Conservation (phyloP, 2,797 vertebrate genomes). For the Dipus sagitta region DNA sequence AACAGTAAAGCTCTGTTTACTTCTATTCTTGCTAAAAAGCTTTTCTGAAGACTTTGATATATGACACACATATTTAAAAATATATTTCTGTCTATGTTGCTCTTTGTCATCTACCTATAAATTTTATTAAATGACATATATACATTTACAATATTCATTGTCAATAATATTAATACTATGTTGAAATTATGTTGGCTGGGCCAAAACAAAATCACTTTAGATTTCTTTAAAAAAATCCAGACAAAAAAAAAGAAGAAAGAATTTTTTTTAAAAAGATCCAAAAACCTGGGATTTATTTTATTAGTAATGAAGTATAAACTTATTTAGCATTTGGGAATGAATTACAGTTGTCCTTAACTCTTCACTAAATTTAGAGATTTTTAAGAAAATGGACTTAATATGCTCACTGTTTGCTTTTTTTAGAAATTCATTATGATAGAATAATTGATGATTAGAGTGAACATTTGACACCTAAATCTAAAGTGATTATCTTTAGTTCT, state of each 20-base stretch:
- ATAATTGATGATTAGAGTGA: slow-evolving; percentile 54
- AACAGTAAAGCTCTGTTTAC: slow-evolving; percentile 39
- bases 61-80: neutral
- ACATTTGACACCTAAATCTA: slow-evolving; percentile 1
- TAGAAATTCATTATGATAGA: slow-evolving; percentile 43
- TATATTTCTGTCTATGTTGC: neutral
- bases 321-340: slow-evolving; percentile 3
- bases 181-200: neutral
- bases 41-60: neutral
- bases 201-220: slow-evolving; percentile 40
- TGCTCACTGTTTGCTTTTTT: slow-evolving; percentile 32
- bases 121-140: slow-evolving; percentile 15
- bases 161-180: slow-evolving; percentile 9
- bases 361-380: slow-evolving; percentile 44
- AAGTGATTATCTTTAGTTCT: neutral
- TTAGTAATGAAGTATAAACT: neutral
- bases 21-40: slow-evolving; percentile 22
- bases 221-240: neutral
- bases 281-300: neutral
- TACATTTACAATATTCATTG: slow-evolving; percentile 29
- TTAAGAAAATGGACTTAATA: neutral
- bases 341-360: slow-evolving; percentile 46
- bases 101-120: neutral
- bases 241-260: neutral
- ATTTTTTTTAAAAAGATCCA: neutral